phyloP scores from a whole-genome alignment of 2,113 vertebrate species.

The Mionectes macconnelli region DNA sequence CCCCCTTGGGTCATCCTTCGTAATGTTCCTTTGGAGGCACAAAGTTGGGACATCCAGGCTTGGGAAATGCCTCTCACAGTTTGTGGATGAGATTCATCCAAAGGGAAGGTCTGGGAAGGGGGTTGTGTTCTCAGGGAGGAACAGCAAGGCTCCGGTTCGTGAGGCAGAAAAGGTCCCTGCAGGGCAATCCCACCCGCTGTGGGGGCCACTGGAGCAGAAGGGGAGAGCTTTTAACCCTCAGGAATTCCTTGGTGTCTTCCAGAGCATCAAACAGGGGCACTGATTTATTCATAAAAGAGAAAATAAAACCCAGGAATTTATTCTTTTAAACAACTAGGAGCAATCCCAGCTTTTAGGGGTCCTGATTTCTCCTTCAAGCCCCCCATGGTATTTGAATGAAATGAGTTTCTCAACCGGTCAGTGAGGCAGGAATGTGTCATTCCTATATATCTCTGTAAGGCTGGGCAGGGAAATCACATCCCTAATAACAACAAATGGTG shows the following conservation, averaged over 20 bases:
- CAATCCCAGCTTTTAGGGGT: neutral
- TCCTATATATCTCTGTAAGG: neutral
- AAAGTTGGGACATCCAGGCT: neutral
- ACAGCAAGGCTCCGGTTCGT: fast-evolving
- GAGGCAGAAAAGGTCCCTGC: neutral
- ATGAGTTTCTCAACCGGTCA: neutral
- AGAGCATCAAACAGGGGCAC: neutral
- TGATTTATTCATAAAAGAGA: neutral
- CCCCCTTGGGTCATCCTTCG: neutral
- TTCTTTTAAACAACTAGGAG: neutral
- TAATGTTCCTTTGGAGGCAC: neutral
- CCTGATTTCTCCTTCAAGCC: neutral
- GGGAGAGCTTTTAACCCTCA: neutral
- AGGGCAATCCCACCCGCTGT: neutral
- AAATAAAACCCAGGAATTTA: neutral
- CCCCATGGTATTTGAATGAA: neutral
- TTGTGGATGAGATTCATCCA: neutral
- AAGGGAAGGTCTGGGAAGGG: neutral
- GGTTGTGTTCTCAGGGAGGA: neutral
- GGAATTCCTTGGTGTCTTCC: neutral
- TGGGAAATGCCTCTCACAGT: neutral
- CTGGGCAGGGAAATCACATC: neutral
- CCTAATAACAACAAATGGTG: neutral
- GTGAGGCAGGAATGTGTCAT: neutral
- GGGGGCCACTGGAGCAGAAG: neutral